phyloP scores from a whole-genome alignment of 2,797 vertebrate genomes.

The Gallirallus australis region DNA sequence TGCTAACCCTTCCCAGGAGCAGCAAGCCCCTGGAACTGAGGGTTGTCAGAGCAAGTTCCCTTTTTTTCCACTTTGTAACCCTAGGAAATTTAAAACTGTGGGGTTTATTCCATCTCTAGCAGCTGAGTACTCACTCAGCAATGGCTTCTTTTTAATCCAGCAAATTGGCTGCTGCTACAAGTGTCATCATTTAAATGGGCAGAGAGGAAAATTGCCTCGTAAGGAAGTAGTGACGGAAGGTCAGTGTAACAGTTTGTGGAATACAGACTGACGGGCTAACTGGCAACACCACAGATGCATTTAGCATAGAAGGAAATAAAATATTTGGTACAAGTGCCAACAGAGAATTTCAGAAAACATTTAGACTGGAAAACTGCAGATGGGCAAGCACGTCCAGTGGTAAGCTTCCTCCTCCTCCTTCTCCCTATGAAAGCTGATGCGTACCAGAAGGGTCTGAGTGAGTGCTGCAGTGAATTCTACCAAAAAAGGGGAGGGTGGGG shows the following conservation, averaged over 20 bases:
- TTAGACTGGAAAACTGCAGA: conserved; percentile 58
- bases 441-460: conserved; percentile 50
- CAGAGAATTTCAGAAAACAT: conserved; percentile 16
- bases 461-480: conserved; percentile 30
- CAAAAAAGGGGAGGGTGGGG: background rate
- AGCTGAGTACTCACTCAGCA: background rate
- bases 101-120: background rate
- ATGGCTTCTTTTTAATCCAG: background rate
- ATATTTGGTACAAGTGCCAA: conserved; percentile 39
- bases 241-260: conserved; percentile 34
- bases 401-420: conserved; percentile 29
- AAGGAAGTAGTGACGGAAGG: background rate
- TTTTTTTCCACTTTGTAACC: background rate
- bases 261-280: background rate
- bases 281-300: background rate
- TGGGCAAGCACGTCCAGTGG: conserved; percentile 13
- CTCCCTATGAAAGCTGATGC: conserved; percentile 56
- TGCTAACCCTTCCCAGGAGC: background rate
- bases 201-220: background rate
- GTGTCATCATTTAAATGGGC: background rate
- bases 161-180: background rate
- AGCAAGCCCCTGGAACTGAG: background rate
- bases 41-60: background rate
- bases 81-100: background rate
- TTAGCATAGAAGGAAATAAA: conserved; percentile 46